These are phyloP conservation scores for Daphoenositta chrysoptera DNA, from an alignment of 2,113 vertebrate genomes.

Conservation along the genomic window DNA sequence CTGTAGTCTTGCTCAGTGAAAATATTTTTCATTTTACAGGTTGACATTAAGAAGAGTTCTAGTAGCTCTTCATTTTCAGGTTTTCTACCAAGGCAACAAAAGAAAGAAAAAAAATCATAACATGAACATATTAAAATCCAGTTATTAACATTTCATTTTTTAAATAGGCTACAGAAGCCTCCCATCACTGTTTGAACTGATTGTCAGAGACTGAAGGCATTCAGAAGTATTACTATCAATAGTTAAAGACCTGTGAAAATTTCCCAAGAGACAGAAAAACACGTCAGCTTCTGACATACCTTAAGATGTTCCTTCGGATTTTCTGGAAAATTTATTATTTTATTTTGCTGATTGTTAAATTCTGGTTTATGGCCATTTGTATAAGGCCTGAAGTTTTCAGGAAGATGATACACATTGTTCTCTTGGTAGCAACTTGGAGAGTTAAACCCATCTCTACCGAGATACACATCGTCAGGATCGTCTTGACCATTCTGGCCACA, in stretches of 20 bases:
- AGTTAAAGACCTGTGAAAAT: background rate
- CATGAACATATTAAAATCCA: background rate
- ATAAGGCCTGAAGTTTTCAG: constrained; percentile 72
- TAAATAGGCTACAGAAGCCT: background rate
- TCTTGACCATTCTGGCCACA: constrained; percentile 60
- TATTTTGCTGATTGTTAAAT: constrained; percentile 58
- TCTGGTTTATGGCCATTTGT: constrained; percentile 61
- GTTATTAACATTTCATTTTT: background rate
- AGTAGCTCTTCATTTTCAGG: background rate
- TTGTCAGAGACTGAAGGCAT: background rate
- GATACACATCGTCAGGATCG: constrained; percentile 62
- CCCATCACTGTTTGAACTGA: background rate
- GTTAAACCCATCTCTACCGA: constrained; percentile 70
- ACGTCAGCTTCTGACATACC: constrained; percentile 64
- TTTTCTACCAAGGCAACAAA: background rate
- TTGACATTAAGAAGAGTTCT: background rate
- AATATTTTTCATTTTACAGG: background rate
- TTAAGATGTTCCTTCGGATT: constrained; percentile 74
- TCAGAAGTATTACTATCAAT: background rate
- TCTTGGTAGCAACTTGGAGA: constrained; percentile 67
- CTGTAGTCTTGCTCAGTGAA: background rate
- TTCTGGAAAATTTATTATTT: constrained; percentile 59
- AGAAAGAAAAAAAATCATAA: background rate
- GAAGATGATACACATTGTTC: constrained; percentile 62
- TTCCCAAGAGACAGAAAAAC: background rate